Conservation (phyloP, 2,113 vertebrate genomes). For the Mastomys natalensis region DNA sequence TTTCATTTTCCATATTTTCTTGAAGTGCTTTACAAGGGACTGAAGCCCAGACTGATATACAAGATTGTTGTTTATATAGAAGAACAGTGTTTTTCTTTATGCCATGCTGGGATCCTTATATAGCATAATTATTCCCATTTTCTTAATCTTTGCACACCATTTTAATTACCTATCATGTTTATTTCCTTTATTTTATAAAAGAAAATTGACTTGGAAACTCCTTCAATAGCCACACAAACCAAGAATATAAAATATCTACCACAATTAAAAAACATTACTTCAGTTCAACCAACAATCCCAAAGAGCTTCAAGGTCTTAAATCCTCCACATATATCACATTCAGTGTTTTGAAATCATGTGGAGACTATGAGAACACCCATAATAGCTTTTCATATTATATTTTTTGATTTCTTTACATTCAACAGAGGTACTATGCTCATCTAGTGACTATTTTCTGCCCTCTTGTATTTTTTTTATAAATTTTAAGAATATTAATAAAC, state of each 20-base stretch:
- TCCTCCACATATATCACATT: not conserved
- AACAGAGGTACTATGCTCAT: not conserved
- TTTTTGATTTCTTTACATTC: not conserved
- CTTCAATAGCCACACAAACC: not conserved
- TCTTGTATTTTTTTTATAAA: not conserved
- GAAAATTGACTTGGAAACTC: not conserved
- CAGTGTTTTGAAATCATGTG: not conserved
- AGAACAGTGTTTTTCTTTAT: not conserved
- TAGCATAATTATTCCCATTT: not conserved
- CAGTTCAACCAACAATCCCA: not conserved
- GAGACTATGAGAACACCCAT: not conserved
- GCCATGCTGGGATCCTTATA: not conserved
- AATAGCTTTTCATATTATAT: not conserved
- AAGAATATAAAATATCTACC: not conserved
- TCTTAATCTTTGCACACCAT: not conserved
- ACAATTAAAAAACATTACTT: not conserved
- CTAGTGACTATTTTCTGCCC: not conserved
- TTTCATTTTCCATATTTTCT: not conserved
- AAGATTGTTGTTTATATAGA: not conserved
- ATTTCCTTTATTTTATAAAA: conserved; percentile 29
- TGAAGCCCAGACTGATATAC: not conserved
- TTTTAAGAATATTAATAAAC: conserved; percentile 6
- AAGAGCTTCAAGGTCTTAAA: not conserved
- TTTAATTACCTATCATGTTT: not conserved
- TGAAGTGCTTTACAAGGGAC: not conserved